A percentile compares a stretch with the other conserved stretches of the same genome.
These are phyloP conservation scores for Aromia moschata DNA, from an alignment of 2,888 invertebrate species.

Conservation along the genomic window DNA sequence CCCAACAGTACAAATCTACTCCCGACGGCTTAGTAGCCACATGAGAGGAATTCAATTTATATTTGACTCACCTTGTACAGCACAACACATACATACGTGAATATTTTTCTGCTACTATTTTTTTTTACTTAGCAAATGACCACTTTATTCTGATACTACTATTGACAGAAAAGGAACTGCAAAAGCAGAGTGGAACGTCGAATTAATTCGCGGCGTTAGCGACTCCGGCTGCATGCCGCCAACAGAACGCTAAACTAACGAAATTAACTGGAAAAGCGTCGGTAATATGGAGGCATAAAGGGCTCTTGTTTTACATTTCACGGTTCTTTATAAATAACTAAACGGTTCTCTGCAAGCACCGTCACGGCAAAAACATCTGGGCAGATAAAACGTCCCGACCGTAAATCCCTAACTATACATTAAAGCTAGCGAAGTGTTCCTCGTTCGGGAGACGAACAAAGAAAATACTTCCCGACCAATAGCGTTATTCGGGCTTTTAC, in stretches of 20 bases:
- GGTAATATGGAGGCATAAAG: conserved; percentile 1
- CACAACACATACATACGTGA: too few relatives aligned
- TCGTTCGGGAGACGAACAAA: neutral
- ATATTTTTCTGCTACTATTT: too few relatives aligned
- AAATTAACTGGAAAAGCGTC: conserved; percentile 3
- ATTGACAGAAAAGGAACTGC: too few relatives aligned
- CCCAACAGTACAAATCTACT: too few relatives aligned
- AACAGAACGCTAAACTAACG: neutral
- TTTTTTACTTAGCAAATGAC: too few relatives aligned
- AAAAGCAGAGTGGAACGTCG: too few relatives aligned
- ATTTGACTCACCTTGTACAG: too few relatives aligned
- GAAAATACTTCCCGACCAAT: neutral
- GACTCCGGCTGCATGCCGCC: neutral
- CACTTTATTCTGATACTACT: too few relatives aligned
- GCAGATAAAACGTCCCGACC: conserved; percentile 37
- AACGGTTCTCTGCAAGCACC: conserved; percentile 27
- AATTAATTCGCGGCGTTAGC: too few relatives aligned
- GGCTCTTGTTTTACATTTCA: conserved; percentile 2
- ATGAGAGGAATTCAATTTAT: too few relatives aligned
- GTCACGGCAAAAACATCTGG: conserved; percentile 34
- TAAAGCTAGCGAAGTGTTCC: conserved; percentile 28
- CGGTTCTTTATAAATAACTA: conserved; percentile 13
- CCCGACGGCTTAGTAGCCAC: too few relatives aligned
- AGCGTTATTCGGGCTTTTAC: neutral
- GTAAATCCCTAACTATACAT: conserved; percentile 33